Evolutionary conservation across 2,797 vertebrate species (phyloP).

Genomic region (Lemur catta): DNA sequence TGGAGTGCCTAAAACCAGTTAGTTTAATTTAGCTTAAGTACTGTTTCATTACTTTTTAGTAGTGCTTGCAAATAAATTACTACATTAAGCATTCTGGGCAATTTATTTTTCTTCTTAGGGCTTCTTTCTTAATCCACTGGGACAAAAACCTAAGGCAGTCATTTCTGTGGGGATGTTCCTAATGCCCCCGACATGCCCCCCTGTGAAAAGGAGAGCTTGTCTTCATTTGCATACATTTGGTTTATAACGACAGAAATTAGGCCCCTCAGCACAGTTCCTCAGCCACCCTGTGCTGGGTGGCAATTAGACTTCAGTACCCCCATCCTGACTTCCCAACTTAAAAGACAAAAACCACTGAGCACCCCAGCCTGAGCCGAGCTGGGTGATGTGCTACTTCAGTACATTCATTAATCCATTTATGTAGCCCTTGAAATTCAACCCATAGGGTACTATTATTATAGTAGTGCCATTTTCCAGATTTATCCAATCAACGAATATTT

Average conservation of each 20-base stretch:
- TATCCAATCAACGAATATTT: not conserved
- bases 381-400: not conserved
- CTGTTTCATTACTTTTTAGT: constrained; percentile 55
- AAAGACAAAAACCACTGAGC: not conserved
- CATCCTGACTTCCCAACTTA: not conserved
- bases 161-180: constrained; percentile 30
- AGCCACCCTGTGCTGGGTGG: not conserved
- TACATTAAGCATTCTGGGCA: constrained; percentile 46
- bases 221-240: constrained; percentile 23
- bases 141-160: constrained; percentile 26
- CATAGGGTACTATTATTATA: not conserved
- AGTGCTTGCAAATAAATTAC: constrained; percentile 67
- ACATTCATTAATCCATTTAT: not conserved
- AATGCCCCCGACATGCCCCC: not conserved
- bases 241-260: not conserved
- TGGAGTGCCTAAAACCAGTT: constrained; percentile 53
- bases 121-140: constrained; percentile 25
- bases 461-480: not conserved
- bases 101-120: constrained; percentile 59
- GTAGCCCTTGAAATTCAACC: not conserved
- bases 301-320: not conserved
- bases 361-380: not conserved
- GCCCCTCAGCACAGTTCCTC: not conserved
- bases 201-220: not conserved
- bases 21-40: constrained; percentile 66